phyloP scores from a whole-genome alignment of 2,888 invertebrate species.

The Marasmarcha lunaedactyla region DNA sequence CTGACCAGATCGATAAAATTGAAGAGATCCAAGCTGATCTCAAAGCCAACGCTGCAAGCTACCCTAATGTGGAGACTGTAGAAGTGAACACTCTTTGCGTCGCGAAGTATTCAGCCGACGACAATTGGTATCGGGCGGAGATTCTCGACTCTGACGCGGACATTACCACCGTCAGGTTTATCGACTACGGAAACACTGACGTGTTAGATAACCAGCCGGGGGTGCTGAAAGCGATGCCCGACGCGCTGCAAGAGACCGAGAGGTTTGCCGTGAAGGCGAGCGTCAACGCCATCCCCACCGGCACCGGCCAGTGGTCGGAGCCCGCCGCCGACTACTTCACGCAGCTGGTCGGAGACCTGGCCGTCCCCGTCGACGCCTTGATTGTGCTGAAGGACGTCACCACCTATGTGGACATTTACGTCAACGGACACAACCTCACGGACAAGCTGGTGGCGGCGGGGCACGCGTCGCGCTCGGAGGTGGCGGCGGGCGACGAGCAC shows the following conservation, averaged over 20 bases:
- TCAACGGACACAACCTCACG: conserved; percentile 70
- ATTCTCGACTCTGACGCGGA: conserved; percentile 84
- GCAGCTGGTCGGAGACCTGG: conserved; percentile 55
- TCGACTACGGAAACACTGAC: conserved; percentile 85
- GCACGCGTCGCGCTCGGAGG: conserved; percentile 66
- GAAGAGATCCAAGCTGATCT: conserved; percentile 74
- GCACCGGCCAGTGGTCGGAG: conserved; percentile 75
- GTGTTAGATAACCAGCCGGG: conserved; percentile 74
- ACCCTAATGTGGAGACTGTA: conserved; percentile 66
- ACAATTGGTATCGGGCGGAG: conserved; percentile 92
- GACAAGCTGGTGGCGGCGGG: conserved; percentile 72
- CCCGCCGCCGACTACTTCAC: conserved; percentile 71
- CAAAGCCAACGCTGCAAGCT: conserved; percentile 65
- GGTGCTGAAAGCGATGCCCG: conserved; percentile 73
- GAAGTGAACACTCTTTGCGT: conserved; percentile 75
- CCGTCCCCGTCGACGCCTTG: conserved; percentile 58
- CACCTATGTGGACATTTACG: conserved; percentile 75
- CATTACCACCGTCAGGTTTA: conserved; percentile 80
- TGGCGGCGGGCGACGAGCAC: conserved; percentile 56
- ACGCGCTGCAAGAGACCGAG: conserved; percentile 65
- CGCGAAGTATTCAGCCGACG: conserved; percentile 86
- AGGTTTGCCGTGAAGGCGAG: conserved; percentile 74
- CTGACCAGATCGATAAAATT: conserved; percentile 67
- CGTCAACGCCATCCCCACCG: conserved; percentile 75
- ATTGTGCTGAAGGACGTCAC: conserved; percentile 71